Evolutionary conservation across 2,113 vertebrate genomes (phyloP), one percentile per base, ranked within the genome.

Genomic region (Zingel zingel): DNA sequence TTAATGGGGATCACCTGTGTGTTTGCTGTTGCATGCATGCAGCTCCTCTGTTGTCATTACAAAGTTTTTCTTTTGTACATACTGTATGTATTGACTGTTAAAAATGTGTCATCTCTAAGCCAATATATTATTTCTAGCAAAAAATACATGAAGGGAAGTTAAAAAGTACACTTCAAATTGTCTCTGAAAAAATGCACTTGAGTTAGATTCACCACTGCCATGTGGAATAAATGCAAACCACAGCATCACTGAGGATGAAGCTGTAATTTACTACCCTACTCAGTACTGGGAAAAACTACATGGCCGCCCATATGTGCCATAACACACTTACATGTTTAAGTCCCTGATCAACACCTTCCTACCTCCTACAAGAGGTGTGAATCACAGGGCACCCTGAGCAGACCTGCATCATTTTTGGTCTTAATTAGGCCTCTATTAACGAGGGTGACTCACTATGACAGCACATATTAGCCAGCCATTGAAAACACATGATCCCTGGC

Each of bases 341-440:
- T 74, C 79, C 70, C 61, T 63, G 21, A 51, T 50, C 12, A 53
- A 72, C 70, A 43, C 64, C 50, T 57, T 33, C 61, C 50, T 67
- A 54, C 21, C 50, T 77, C 67, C 33, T 33, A 33, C 6, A 81
- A 71, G 68, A 73, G 67, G 30, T n/a, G 82, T 23, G 72, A 69
- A 47, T 63, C 43, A 33, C 81, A 53, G 15, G 59, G 47, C n/a
- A 36, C 54, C 51, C 65, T 21, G 19, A 74, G 70, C 50, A 69
- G 58, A 74, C 61, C 75, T 74, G 66, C 62, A 64, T 81, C 77
- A 83, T 85, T 69, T 81, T 84, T 89, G 74, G 72, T 62, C n/a
- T 43, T 85, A 84, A 91, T 85, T 70, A 88, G 81, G 39, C 66
- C 65, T 74, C 66, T 66, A 43, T 83, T 85, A 47, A 63, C 45